phyloP scores from a whole-genome alignment of 2,888 invertebrate genomes.

The Cetonia aurata region DNA sequence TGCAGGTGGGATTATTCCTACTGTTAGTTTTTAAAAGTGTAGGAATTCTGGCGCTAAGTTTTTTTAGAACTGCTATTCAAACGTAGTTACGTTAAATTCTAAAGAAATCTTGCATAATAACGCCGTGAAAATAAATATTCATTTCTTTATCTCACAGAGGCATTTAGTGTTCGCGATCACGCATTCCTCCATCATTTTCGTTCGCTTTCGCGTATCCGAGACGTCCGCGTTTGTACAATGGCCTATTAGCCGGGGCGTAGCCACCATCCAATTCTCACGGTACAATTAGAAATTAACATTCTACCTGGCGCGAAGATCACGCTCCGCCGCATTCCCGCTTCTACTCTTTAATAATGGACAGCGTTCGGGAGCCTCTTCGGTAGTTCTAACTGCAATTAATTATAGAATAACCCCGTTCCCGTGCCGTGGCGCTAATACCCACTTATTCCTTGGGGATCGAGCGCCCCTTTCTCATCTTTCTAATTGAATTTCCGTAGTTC shows the following conservation, averaged over 20 bases:
- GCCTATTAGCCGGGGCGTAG: neutral
- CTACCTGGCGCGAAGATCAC: neutral
- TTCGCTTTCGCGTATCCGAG: neutral
- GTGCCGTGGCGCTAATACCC: neutral
- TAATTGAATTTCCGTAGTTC: neutral
- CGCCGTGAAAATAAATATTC: neutral
- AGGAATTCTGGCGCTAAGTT: too few relatives aligned
- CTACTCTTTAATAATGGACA: slow-evolving; percentile 10
- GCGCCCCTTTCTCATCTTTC: neutral
- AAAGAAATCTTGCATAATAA: neutral
- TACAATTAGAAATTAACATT: slow-evolving; percentile 21
- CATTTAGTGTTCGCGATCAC: neutral
- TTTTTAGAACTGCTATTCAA: too few relatives aligned
- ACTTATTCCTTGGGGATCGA: neutral
- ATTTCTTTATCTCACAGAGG: neutral
- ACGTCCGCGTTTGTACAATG: slow-evolving; percentile 4
- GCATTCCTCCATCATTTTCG: neutral
- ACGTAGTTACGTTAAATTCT: neutral
- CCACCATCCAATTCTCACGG: slow-evolving; percentile 11
- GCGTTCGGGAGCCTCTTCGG: neutral
- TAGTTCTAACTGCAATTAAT: slow-evolving; percentile 6
- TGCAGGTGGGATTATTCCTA: too few relatives aligned
- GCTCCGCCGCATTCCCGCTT: neutral
- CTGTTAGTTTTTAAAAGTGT: too few relatives aligned
- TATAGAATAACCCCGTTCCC: neutral